Percentiles rank a stretch among this genome's conserved stretches.
These are phyloP conservation scores for Panonychus citri DNA, from an alignment of 1,140 invertebrate genomes.

Conservation along the genomic window DNA sequence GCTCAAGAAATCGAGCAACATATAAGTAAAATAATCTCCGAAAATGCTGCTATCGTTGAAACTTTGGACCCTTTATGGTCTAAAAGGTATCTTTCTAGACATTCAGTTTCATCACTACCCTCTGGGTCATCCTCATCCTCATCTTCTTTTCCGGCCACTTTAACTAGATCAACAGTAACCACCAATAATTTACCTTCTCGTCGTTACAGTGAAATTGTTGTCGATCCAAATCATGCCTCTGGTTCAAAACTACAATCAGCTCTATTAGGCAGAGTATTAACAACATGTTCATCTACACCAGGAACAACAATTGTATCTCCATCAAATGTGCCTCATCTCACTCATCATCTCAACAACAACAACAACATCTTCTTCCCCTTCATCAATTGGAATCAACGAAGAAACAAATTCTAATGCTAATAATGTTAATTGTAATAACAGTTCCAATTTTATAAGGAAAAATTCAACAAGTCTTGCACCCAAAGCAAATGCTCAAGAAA, in stretches of 20 bases:
- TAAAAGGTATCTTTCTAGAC: constrained; percentile 19
- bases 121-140: too few relatives aligned
- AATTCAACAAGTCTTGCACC: neutral
- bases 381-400: neutral
- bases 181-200: neutral
- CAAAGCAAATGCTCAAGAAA: constrained; percentile 11
- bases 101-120: constrained; percentile 14
- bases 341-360: too few relatives aligned
- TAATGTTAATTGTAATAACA: neutral
- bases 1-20: constrained; percentile 36
- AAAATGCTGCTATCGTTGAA: constrained; percentile 62
- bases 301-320: neutral
- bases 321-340: neutral
- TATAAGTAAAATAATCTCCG: constrained; percentile 57
- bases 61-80: constrained; percentile 38
- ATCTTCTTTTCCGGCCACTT: neutral
- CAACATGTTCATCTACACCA: neutral
- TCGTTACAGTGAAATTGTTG: neutral
- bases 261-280: neutral
- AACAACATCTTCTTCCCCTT: neutral
- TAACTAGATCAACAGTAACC: neutral
- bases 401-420: neutral
- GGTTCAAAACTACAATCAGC: constrained; percentile 5
- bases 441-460: neutral
- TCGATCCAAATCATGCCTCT: neutral